Percentiles rank a stretch among this genome's conserved stretches.
These are phyloP conservation scores for Argya squamiceps DNA, from an alignment of 2,797 vertebrate genomes.

Conservation along the genomic window DNA sequence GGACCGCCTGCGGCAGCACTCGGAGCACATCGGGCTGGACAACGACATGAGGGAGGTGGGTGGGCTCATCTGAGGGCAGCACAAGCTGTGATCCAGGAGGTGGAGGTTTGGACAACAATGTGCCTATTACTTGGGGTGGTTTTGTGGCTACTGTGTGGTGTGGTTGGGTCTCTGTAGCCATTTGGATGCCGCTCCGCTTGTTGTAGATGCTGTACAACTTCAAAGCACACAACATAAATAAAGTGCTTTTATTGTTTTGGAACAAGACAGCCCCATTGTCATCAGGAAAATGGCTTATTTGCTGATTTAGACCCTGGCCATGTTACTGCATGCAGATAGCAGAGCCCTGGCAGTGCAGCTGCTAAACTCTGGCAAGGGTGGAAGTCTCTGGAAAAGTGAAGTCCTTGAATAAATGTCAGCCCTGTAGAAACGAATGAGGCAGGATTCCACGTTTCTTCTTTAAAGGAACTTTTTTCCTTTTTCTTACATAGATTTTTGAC, in stretches of 20 bases:
- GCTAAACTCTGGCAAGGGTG: neutral
- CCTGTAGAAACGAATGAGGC: neutral
- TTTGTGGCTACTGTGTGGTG: neutral
- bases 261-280: neutral
- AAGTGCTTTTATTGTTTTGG: neutral
- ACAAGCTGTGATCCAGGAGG: neutral
- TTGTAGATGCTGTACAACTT: neutral
- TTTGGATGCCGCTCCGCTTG: neutral
- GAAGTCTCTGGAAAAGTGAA: neutral
- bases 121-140: neutral
- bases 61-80: neutral
- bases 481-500: neutral
- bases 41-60: constrained; percentile 88
- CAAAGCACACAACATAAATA: neutral
- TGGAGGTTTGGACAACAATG: neutral
- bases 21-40: constrained; percentile 85
- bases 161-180: neutral
- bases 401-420: neutral
- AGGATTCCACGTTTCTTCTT: neutral
- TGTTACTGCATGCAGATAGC: neutral
- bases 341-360: neutral
- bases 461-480: neutral
- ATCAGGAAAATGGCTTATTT: neutral
- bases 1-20: constrained; percentile 82
- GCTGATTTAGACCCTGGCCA: neutral